Evolutionary conservation across 2,797 vertebrate species (phyloP).

Genomic region (Gymnopithys bicolor): DNA sequence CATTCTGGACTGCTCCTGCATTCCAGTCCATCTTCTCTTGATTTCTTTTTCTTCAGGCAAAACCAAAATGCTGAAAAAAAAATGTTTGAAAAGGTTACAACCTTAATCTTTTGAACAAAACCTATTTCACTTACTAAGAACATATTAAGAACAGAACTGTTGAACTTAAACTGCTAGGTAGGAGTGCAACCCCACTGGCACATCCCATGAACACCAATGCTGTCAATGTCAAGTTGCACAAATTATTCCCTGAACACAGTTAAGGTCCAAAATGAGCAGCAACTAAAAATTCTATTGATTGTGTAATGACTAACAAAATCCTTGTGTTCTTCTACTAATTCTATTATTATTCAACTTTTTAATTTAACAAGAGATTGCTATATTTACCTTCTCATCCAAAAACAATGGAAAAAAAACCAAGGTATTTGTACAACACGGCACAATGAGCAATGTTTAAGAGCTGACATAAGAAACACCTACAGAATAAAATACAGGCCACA

Average conservation of each 20-base stretch:
- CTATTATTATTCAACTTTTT: neutral
- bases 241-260: neutral
- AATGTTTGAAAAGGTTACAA: neutral
- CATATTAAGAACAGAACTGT: neutral
- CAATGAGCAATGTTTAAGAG: neutral
- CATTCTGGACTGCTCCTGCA: conserved; percentile 20
- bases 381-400: neutral
- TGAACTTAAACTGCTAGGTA: neutral
- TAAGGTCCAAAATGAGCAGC: neutral
- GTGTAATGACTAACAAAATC: neutral
- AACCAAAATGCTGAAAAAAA: conserved; percentile 35
- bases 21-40: conserved; percentile 77
- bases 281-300: neutral
- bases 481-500: neutral
- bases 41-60: conserved; percentile 4
- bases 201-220: accelerated
- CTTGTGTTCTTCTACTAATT: neutral
- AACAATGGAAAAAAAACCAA: neutral
- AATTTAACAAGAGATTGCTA: neutral
- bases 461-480: neutral
- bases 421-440: neutral
- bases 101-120: conserved; percentile 1
- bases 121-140: neutral
- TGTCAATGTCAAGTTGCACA: neutral
- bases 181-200: neutral